phyloP scores from a whole-genome alignment of 2,888 invertebrate genomes.

The Aphidoletes aphidimyza region DNA sequence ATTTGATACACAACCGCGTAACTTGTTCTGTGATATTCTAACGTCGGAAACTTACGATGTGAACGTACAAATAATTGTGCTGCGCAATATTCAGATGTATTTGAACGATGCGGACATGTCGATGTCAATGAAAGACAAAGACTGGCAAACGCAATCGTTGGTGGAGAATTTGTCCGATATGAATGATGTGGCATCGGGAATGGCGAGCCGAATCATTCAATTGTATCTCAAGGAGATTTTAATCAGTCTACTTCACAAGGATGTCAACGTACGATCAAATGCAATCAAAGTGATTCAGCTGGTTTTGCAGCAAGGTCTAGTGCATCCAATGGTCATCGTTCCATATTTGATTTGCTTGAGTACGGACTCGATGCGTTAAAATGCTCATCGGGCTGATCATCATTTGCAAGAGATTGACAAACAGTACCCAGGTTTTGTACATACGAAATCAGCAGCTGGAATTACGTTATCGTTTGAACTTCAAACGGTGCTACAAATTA shows the following conservation, averaged over 20 bases:
- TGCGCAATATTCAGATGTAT: slow-evolving; percentile 94
- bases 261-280: slow-evolving; percentile 85
- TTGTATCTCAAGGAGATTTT: slow-evolving; percentile 94
- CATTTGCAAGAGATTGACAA: slow-evolving; percentile 97
- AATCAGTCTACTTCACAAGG: slow-evolving; percentile 87
- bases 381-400: slow-evolving; percentile 93
- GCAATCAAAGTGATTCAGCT: slow-evolving; percentile 94
- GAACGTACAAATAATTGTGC: slow-evolving; percentile 85
- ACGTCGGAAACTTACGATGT: slow-evolving; percentile 74
- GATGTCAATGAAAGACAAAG: slow-evolving; percentile 96
- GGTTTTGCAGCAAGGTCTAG: slow-evolving; percentile 94
- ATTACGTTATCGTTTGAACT: slow-evolving; percentile 89
- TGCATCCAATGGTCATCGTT: slow-evolving; percentile 97
- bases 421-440: slow-evolving; percentile 98
- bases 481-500: slow-evolving; percentile 78
- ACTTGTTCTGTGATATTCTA: slow-evolving; percentile 74
- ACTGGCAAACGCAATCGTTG: slow-evolving; percentile 93
- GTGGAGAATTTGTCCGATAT: slow-evolving; percentile 98
- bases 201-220: slow-evolving; percentile 98
- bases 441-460: slow-evolving; percentile 95
- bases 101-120: slow-evolving; percentile 94
- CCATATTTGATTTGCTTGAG: slow-evolving; percentile 98
- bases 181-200: slow-evolving; percentile 98
- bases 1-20: slow-evolving; percentile 84
- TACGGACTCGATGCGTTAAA: slow-evolving; percentile 88